Conservation (phyloP, 2,888 invertebrate genomes). For the Tiliacea citrago region DNA sequence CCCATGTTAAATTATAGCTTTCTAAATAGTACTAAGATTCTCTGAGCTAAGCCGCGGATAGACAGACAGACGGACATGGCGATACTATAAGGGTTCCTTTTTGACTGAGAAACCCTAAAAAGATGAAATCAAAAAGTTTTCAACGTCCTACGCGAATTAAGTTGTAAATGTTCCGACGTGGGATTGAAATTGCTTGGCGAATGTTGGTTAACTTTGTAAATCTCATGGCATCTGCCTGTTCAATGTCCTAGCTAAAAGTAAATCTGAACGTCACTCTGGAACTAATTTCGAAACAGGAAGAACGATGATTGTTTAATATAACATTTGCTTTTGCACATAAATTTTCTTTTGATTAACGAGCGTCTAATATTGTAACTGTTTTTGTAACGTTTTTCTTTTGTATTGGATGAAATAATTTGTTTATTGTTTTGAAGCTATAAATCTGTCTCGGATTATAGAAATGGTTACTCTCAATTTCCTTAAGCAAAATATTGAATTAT, state of each 20-base stretch:
- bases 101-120: too few species aligned
- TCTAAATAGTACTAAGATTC: too few species aligned
- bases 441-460: constrained; percentile 28
- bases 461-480: constrained; percentile 6
- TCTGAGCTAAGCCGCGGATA: too few species aligned
- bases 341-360: constrained; percentile 51
- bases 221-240: constrained; percentile 66
- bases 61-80: too few species aligned
- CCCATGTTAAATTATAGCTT: too few species aligned
- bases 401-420: constrained; percentile 40
- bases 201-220: constrained; percentile 68
- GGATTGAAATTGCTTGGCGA: constrained; percentile 71
- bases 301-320: constrained; percentile 36
- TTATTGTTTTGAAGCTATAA: constrained; percentile 58
- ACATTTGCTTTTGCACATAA: constrained; percentile 41
- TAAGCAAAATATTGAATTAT: background rate
- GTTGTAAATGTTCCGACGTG: constrained; percentile 69
- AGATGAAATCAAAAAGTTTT: constrained; percentile 74
- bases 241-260: constrained; percentile 42
- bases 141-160: constrained; percentile 63
- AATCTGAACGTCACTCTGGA: constrained; percentile 62
- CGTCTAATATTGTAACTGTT: constrained; percentile 41
- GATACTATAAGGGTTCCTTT: too few species aligned
- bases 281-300: constrained; percentile 48
- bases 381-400: constrained; percentile 33